A percentile compares a stretch with the other conserved stretches of the same genome.
Evolutionary conservation across 2,888 invertebrate genomes (phyloP).

Genomic region (Helicoverpa assulta): DNA sequence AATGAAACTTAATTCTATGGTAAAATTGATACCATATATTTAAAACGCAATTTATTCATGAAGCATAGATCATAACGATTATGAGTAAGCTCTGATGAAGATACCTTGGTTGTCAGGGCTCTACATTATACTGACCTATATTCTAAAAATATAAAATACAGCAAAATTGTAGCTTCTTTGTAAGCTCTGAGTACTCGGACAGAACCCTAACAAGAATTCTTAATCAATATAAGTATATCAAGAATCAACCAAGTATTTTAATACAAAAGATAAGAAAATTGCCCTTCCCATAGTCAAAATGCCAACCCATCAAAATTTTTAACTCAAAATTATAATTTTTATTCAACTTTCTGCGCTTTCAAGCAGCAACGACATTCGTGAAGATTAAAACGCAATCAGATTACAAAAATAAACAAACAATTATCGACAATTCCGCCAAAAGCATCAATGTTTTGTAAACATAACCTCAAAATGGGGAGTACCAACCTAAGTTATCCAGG

Average conservation of each 20-base stretch:
- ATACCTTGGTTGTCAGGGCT: no score
- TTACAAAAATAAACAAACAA: conserved; percentile 30
- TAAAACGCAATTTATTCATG: no score
- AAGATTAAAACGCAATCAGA: conserved; percentile 8
- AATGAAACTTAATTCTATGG: no score
- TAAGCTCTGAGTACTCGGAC: not conserved
- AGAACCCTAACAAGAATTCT: no score
- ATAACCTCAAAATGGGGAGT: conserved; percentile 80
- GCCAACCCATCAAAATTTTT: conserved; percentile 28
- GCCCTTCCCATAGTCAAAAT: not conserved
- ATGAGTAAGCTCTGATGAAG: no score
- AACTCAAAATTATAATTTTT: not conserved
- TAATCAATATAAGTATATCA: not conserved
- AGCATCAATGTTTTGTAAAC: conserved; percentile 84
- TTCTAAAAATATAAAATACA: no score
- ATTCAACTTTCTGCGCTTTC: not conserved
- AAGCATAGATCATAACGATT: no score
- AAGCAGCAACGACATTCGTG: not conserved
- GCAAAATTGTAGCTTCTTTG: no score
- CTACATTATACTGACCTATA: no score
- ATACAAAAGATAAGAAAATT: not conserved
- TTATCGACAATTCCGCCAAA: conserved; percentile 50
- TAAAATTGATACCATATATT: no score
- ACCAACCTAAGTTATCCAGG: conserved; percentile 93
- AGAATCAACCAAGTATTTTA: not conserved